phyloP scores from a whole-genome alignment of 2,113 vertebrate genomes.

The Phrynosoma platyrhinos region DNA sequence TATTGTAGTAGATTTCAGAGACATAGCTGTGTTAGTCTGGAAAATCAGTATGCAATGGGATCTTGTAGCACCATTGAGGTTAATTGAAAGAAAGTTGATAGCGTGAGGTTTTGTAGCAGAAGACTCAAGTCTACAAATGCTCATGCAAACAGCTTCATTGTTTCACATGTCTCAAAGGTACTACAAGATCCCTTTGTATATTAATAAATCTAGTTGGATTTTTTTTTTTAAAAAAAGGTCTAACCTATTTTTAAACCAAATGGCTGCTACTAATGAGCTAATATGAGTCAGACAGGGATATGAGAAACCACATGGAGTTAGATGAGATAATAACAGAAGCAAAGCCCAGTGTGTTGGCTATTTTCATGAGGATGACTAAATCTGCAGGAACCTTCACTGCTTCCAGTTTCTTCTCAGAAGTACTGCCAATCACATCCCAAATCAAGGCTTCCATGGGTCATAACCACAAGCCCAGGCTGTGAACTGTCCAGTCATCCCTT shows the following conservation, averaged over 20 bases:
- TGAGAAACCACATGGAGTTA: neutral
- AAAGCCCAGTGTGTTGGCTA: neutral
- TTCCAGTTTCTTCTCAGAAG: neutral
- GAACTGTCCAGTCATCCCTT: neutral
- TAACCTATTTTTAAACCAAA: neutral
- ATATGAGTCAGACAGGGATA: neutral
- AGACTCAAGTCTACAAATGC: no score
- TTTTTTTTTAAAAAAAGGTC: neutral
- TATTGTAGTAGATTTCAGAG: no score
- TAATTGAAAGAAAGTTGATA: no score
- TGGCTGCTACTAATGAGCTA: neutral
- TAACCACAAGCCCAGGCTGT: neutral
- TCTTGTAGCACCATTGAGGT: no score
- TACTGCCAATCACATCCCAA: neutral
- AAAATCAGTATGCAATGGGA: no score
- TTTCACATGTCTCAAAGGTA: no score
- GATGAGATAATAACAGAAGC: neutral
- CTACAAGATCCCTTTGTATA: no score
- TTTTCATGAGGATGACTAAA: constrained; percentile 4
- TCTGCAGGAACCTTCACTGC: neutral
- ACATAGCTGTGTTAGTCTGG: no score
- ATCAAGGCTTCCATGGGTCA: neutral
- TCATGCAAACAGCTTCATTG: no score
- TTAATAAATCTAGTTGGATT: neutral
- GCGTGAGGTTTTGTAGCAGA: no score